Conservation (phyloP, 2,888 invertebrate genomes). For the Athalia rosae region DNA sequence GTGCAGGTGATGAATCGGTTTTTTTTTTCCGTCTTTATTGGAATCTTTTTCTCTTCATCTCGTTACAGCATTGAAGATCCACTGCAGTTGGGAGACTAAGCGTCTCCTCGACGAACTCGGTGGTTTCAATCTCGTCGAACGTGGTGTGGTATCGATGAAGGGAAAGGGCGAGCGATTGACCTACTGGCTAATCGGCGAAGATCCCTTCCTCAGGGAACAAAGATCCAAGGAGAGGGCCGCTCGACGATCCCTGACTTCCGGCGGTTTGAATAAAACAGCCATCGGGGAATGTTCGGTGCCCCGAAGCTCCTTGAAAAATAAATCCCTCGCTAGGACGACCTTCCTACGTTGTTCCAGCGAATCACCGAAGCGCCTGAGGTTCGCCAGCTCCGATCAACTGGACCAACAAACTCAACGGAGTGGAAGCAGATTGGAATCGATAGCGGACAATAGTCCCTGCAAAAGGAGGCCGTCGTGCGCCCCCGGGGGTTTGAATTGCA, state of each 20-base stretch:
- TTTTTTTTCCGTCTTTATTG: not conserved
- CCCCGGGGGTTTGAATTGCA: conserved; percentile 50
- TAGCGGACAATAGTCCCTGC: conserved; percentile 77
- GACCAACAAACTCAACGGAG: conserved; percentile 76
- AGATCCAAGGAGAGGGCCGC: conserved; percentile 76
- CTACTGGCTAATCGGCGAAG: conserved; percentile 89
- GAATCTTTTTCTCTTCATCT: conserved; percentile 50
- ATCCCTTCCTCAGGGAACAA: conserved; percentile 77
- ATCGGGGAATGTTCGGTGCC: conserved; percentile 69
- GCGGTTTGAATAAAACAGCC: conserved; percentile 48
- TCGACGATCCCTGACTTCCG: conserved; percentile 67
- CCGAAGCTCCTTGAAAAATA: conserved; percentile 83
- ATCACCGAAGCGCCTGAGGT: conserved; percentile 88
- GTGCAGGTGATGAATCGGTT: no score
- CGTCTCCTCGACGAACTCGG: conserved; percentile 82
- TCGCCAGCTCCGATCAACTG: conserved; percentile 83
- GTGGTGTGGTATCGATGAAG: conserved; percentile 87
- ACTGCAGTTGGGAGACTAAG: conserved; percentile 86
- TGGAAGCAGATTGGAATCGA: conserved; percentile 75
- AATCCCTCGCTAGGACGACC: conserved; percentile 73
- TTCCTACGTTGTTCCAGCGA: conserved; percentile 84
- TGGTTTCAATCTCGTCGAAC: conserved; percentile 85
- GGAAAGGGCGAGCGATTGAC: conserved; percentile 90
- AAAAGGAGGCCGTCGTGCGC: conserved; percentile 74
- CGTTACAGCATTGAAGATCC: conserved; percentile 83